Evolutionary conservation across 2,113 vertebrate species (phyloP), one percentile per base, ranked within the genome.

Genomic region (Gobiocypris rarus): DNA sequence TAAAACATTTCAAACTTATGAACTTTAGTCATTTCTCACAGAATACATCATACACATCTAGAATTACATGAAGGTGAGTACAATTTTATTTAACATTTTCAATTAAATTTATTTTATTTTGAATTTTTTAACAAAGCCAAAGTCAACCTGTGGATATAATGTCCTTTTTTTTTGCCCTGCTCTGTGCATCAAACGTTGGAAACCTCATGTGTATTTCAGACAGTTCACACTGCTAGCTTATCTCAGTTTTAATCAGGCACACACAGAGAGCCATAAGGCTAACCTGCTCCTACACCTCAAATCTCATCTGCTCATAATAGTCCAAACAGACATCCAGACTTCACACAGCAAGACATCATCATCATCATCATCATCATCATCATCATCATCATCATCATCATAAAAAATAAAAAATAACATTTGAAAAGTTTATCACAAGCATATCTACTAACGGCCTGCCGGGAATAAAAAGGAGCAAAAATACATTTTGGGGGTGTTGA

Each of bases 121-220:
- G 5, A 11, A 69, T 41, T 11, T 69, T 10, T 69, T n/a, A 41
- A 9, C 1, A 41, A 69, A 41, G 8, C 17, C 31, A 38, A 69
- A 41, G 34, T 38, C 14, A 65, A 87, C 79, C 50, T 45, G 22
- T 13, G 8, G 9, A 28, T 58, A 75, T 80, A 75, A 50, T 31
- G 26, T 26, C 5, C 5, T 38, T 38, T 5, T 38, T 5, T 7
- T 83, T 83, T 48, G 34, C 24, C 54, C 28, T 84, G 38, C 26
- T 38, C 14, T 17, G 58, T 38, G 48, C 31, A 75, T 43, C 56
- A 15, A 38, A 52, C 67, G 61, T 61, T 52, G 81, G 34, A 28
- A 71, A 24, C 69, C 28, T 41, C 41, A 22, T n/a, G 83, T 79
- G 67, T 26, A 82, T 78, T 59, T 83, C 19, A 85, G 67, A 83